These are phyloP conservation scores for Solea solea DNA, from an alignment of 2,113 vertebrate species.

Conservation along the genomic window DNA sequence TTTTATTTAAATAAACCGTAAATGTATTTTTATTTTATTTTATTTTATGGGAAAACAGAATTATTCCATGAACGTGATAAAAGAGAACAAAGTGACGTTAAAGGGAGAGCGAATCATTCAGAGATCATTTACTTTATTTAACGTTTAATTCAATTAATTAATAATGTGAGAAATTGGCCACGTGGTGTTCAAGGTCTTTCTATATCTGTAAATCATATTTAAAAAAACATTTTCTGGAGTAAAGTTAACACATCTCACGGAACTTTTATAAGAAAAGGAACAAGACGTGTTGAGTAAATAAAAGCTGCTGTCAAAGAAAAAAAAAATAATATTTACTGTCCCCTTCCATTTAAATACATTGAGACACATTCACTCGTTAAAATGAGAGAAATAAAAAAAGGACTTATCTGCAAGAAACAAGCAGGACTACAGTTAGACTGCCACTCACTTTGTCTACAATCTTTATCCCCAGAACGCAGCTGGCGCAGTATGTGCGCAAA, in stretches of 20 bases:
- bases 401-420: conserved; percentile 4
- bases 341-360: neutral
- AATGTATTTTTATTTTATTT: too few relatives aligned
- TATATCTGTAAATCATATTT: too few relatives aligned
- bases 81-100: too few relatives aligned
- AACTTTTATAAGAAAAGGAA: neutral
- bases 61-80: too few relatives aligned
- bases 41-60: too few relatives aligned
- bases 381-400: neutral
- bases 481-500: conserved; percentile 8
- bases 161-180: neutral
- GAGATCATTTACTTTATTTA: too few relatives aligned
- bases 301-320: neutral
- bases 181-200: too few relatives aligned
- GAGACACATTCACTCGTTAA: neutral
- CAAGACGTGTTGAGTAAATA: neutral
- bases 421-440: conserved; percentile 27
- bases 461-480: conserved; percentile 13
- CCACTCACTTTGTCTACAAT: conserved; percentile 10
- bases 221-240: too few relatives aligned
- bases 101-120: too few relatives aligned
- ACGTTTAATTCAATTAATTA: neutral
- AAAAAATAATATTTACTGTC: neutral
- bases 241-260: neutral
- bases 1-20: neutral